Evolutionary conservation across 2,797 vertebrate species (phyloP), one percentile per base, ranked within the genome.

Genomic region (Sardinella longiceps): DNA sequence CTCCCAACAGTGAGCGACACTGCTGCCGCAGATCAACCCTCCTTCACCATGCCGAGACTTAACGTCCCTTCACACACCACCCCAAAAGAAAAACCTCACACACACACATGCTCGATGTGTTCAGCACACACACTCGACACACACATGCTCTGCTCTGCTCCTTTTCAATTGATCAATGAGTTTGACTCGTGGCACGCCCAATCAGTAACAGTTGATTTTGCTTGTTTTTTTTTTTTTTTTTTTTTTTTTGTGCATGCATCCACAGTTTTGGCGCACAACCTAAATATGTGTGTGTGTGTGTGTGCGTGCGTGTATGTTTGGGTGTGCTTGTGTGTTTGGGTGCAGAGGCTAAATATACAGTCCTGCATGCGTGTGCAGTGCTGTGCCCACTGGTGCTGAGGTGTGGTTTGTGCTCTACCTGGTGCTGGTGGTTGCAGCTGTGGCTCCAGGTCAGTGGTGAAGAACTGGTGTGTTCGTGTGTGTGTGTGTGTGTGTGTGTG

Each of bases 11-110:
- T 74, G 66, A 56, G 53, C 23, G 53, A 5, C 53, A 56, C 20
- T n/a, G 18, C 53, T 56, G 53, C 63, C 25, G 12, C 66, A 39
- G 66, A 74, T 74, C 30, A 39, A 30, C 66, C 37, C 18, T 48
- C 89, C 84, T 86, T 83, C 70, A 77, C 33, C 5, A 2, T 6
- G 15, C 33, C 18, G 70, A 37, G 39, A 39, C 70, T 39, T 43
- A 20, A 20, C 70, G 14, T 39, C 70, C 18, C 37, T 20, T 77
- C 14, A 39, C 25, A 60, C n/a, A 2, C 51, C 51, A 6, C 48
- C 53, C 23, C 2, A 58, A 58, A n/a, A n/a, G n/a, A n/a, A n/a
- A n/a, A n/a, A n/a, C n/a, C n/a, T n/a, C 28, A 12, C 11, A 12
- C 28, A 14, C 50, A 15, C 50, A 51, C 50, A 18, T 15, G 18